A percentile compares a stretch with the other conserved stretches of the same genome.
Evolutionary conservation across 2,797 vertebrate species (phyloP).

Genomic region (Crocidura indochinensis): DNA sequence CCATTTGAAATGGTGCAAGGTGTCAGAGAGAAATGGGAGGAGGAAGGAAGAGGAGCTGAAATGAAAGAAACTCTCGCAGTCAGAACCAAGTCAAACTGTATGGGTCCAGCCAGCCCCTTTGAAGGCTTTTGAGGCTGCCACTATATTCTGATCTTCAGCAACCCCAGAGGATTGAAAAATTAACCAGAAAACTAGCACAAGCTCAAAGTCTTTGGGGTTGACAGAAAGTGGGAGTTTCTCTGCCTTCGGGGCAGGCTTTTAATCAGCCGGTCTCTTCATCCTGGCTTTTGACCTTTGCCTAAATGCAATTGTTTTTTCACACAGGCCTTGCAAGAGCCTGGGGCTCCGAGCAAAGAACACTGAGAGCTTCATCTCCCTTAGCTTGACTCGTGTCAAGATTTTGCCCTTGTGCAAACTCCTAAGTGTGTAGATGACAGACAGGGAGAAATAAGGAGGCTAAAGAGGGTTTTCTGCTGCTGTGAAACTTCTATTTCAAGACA

Average conservation of each 20-base stretch:
- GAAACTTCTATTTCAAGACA: slow-evolving; percentile 57
- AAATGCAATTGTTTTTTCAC: slow-evolving; percentile 73
- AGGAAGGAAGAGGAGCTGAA: slow-evolving; percentile 58
- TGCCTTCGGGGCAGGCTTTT: slow-evolving; percentile 77
- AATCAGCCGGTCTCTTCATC: slow-evolving; percentile 76
- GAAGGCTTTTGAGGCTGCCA: slow-evolving; percentile 64
- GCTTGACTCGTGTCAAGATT: slow-evolving; percentile 64
- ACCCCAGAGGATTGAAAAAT: slow-evolving; percentile 80
- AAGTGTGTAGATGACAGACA: not conserved
- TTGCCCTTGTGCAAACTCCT: slow-evolving; percentile 39
- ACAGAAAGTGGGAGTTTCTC: slow-evolving; percentile 72
- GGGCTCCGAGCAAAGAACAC: slow-evolving; percentile 60
- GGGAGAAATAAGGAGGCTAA: not conserved
- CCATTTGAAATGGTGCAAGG: slow-evolving; percentile 63
- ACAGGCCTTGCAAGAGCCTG: slow-evolving; percentile 61
- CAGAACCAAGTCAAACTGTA: slow-evolving; percentile 50
- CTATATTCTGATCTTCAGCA: slow-evolving; percentile 72
- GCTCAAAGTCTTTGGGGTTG: slow-evolving; percentile 71
- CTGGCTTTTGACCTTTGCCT: slow-evolving; percentile 79
- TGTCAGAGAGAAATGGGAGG: slow-evolving; percentile 70
- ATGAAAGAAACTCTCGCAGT: slow-evolving; percentile 51
- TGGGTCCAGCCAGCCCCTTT: slow-evolving; percentile 50
- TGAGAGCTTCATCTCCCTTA: slow-evolving; percentile 58
- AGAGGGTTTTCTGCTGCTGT: slow-evolving; percentile 37
- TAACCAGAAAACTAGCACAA: slow-evolving; percentile 77